These are phyloP conservation scores for Sapayoa aenigma DNA, from an alignment of 2,113 vertebrate species.

Conservation along the genomic window DNA sequence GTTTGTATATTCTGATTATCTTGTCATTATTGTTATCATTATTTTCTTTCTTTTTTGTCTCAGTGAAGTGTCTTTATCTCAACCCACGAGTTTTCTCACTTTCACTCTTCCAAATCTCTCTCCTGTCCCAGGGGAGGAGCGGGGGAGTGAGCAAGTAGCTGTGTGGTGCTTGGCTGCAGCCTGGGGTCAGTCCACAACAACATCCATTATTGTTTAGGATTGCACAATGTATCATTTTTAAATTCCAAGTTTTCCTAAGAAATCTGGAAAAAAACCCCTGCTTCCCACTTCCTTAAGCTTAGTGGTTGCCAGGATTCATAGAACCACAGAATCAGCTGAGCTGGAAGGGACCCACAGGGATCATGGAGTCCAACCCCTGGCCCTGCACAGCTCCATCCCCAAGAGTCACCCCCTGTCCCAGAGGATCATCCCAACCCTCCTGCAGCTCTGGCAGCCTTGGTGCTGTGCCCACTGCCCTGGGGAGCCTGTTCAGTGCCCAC, in stretches of 20 bases:
- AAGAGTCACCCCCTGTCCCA: background rate
- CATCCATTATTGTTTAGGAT: background rate
- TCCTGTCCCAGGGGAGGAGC: background rate
- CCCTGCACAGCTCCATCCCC: background rate
- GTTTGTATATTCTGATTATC: background rate
- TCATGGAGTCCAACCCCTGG: fast-evolving
- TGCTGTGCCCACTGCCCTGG: background rate
- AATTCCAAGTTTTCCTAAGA: background rate
- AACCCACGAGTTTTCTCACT: background rate
- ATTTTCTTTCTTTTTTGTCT: background rate
- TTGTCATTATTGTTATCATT: background rate
- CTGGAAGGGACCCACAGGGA: fast-evolving
- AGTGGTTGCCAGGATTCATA: background rate
- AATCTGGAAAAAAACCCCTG: background rate
- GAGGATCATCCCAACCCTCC: background rate
- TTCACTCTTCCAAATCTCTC: background rate
- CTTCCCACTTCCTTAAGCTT: background rate
- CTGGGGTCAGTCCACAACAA: background rate
- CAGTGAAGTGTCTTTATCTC: background rate
- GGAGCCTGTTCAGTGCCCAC: background rate
- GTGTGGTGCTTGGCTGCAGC: background rate
- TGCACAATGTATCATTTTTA: background rate
- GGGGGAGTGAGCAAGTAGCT: background rate
- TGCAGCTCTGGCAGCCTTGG: background rate
- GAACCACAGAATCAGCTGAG: background rate